Base-by-base conservation (phyloP, 2,113 vertebrate species). In the Hippotragus niger region DNA sequence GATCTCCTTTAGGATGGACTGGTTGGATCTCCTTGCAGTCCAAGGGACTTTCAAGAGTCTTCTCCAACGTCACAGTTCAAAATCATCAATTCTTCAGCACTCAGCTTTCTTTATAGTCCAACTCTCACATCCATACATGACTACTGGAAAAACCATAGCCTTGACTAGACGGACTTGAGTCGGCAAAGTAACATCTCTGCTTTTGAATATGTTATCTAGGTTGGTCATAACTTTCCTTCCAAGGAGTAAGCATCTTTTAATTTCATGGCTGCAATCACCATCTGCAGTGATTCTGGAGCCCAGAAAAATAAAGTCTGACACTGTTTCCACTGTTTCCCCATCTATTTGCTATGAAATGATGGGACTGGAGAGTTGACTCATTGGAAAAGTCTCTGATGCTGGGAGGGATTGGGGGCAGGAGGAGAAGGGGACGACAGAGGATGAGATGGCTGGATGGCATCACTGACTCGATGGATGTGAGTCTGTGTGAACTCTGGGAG, bases 31-130 rank as follows among this genome's bases (percentile, higher is more conserved):
- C 15, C 31, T n/a, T 33, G 31, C 62, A 17, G 31, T 4, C 62
- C 15, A 64, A 64, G 15, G 31, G 62, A 17, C 62, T 17, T 31
- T n/a, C 7, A 64, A 64, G 62, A n/a, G 15, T n/a, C 15, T n/a
- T 64, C 15, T 64, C 31, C 31, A 64, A n/a, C 62, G n/a, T 33
- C 62, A n/a, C 6, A 64, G 15, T n/a, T n/a, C 62, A 64, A n/a
- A 64, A 33, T 31, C 62, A n/a, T n/a, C 31, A 64, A n/a, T 64
- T n/a, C 31, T n/a, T n/a, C 0, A 1, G 31, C 0, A 0, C 16
- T n/a, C 62, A 64, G 62, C 62, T 64, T 16, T 64, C 62, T 64
- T n/a, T 64, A 64, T 64, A 64, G 31, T 64, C 62, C 62, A 64
- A 64, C 62, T 64, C 31, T 64, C 62, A 64, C 7, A 64, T n/a